These are phyloP conservation scores for Arion vulgaris DNA, from an alignment of 1,140 invertebrate genomes.

Conservation along the genomic window DNA sequence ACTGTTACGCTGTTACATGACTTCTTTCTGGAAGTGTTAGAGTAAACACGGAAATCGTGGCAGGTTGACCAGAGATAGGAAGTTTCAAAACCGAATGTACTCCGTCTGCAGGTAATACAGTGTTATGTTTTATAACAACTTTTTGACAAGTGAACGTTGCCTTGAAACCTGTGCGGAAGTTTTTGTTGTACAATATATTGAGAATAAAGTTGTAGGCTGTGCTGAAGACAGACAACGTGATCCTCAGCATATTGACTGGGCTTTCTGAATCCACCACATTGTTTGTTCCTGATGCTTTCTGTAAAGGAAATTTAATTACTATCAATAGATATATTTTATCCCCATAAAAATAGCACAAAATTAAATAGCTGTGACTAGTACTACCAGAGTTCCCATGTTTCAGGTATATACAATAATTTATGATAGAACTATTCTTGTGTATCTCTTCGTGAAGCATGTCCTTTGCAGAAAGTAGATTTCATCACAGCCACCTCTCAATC, in stretches of 20 bases:
- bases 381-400: no score
- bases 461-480: no score
- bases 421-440: no score
- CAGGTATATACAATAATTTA: no score
- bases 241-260: slow-evolving; percentile 35
- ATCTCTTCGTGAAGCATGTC: no score
- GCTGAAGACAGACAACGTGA: slow-evolving; percentile 49
- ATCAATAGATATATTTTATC: no score
- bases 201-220: slow-evolving; percentile 52
- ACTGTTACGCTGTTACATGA: no score
- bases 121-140: neutral
- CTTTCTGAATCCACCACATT: slow-evolving; percentile 33
- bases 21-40: no score
- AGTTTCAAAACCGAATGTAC: neutral
- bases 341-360: no score
- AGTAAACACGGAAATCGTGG: neutral
- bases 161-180: slow-evolving; percentile 44
- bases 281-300: slow-evolving; percentile 47
- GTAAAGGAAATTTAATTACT: slow-evolving; percentile 33
- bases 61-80: neutral
- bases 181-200: slow-evolving; percentile 50
- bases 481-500: no score
- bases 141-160: slow-evolving; percentile 16
- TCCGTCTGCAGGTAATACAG: neutral
- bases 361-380: no score